phyloP scores from a whole-genome alignment of 1,140 invertebrate genomes.

The Bombus waltoni region DNA sequence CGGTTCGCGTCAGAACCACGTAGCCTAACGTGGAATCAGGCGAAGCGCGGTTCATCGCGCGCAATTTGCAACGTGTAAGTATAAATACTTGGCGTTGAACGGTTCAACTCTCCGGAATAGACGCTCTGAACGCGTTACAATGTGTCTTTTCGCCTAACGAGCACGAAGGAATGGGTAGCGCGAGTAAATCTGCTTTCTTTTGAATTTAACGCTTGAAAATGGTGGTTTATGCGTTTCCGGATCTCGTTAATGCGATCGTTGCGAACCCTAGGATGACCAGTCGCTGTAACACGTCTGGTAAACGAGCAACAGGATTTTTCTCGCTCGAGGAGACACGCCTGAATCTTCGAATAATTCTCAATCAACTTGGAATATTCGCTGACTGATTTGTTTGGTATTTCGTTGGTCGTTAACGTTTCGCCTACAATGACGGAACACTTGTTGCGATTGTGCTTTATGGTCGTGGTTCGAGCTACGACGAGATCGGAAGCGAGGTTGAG shows the following conservation, averaged over 20 bases:
- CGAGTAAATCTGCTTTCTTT: slow-evolving; percentile 8
- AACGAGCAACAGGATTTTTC: not conserved
- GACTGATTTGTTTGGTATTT: not conserved
- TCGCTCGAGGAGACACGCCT: not conserved
- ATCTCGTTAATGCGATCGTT: slow-evolving; percentile 8
- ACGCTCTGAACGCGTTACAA: too few relatives aligned
- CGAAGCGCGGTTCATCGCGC: not conserved
- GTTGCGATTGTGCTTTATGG: not conserved
- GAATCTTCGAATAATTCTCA: slow-evolving; percentile 27
- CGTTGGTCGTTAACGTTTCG: not conserved
- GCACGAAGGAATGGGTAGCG: not conserved
- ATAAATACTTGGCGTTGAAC: not conserved
- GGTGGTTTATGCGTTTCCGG: slow-evolving; percentile 23
- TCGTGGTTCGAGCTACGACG: not conserved
- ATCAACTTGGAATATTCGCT: not conserved
- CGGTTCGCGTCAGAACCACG: not conserved
- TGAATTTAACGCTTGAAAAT: not conserved
- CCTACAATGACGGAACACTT: not conserved
- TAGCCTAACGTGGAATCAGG: not conserved
- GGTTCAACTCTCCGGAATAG: not conserved
- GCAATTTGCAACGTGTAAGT: slow-evolving; percentile 2
- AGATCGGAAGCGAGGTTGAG: not conserved
- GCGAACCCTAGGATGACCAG: not conserved
- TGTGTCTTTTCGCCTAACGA: slow-evolving; percentile 10
- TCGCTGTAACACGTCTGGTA: not conserved